Base-by-base conservation (phyloP, 1,140 invertebrate species). In the Arion vulgaris region DNA sequence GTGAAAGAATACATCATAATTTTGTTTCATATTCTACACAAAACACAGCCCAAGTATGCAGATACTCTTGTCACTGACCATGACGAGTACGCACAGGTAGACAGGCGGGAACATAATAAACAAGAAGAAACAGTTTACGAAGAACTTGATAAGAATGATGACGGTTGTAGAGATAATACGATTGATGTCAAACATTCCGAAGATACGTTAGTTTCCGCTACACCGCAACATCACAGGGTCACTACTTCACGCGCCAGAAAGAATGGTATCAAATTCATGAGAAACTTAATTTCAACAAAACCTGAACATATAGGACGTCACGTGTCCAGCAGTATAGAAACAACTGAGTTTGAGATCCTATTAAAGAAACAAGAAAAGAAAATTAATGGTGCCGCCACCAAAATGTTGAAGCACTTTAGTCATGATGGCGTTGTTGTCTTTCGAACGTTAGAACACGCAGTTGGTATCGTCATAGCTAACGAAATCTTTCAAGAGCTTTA, bases 1-100 rank as follows among this genome's bases (percentile, higher is more conserved):
- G 83, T 92, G 32, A 81, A 88, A 66, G 90, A 90, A 80, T 90
- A 92, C 83, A 80, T 92, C 4, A 32, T 28, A 0, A 81, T 81
- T 38, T 34, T 69, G 11, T n/a, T 53, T 32, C 69, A 74, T 39
- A 39, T 80, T 34, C n/a, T 62, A 4, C 1, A 78, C 15, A 34
- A 38, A 45, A n/a, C 26, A 32, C 66, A 78, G 23, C 26, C 53
- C 4, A 23, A 19, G 26, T 45, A 5, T 5, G 5, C 13, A 62
- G 57, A 7, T 23, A 9, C 15, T 23, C 11, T 15, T 15, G 2
- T 39, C 36, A 36, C 15, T 23, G 53, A 19, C 1, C 71, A 1
- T 32, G 23, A 26, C 36, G 41, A 49, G 1, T 32, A 32, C 62
- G 19, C n/a, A 28, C n/a, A 32, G 1, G 28, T 32, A 34, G 28